Base-by-base conservation (phyloP, 2,888 invertebrate genomes). In the Sminthurides aquaticus region DNA sequence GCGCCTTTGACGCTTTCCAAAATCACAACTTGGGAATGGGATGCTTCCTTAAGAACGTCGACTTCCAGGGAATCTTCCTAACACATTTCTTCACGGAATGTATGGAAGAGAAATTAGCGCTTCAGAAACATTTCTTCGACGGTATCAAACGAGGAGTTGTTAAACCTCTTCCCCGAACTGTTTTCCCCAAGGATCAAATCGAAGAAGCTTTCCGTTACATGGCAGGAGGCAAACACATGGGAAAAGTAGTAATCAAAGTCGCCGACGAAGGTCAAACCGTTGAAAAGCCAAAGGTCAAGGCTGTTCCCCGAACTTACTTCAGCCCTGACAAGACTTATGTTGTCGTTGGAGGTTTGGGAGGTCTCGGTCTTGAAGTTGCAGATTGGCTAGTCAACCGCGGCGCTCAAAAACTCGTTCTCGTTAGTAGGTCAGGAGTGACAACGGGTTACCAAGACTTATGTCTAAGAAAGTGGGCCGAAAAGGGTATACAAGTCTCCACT, bases 11-110 rank as follows among this genome's bases (percentile, higher is more conserved):
- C 29, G 64, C 64, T 3, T 64, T 64, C 25, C 34, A 27, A 11
- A 57, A 49, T 64, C 86, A 86, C 1, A 81, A 86, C n/a, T 80
- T 94, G 28, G 65, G 65, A 2, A 97, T 98, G 97, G 85, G 93
- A 0, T 79, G 96, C 24, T 95, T 98, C 82, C 81, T 97, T 75
- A 96, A 92, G 79, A 98, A 98, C 79, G 90, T 92, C 20, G 87
- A 93, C 20, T 94, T 98, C 86, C 96, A 98, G 80, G 97, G 98
- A 72, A 94, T 98, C 76, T 82, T 97, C 54, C 81, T 98, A 76
- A 97, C 98, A 81, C 90, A 92, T 49, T 83, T 98, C 67, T 92
- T 96, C 83, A 91, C 89, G 72, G 83, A 82, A 1, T 76, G 75
- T 25, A 81, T 81, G 58, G 81, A 28, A 22, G 90, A 91, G 67